These are phyloP conservation scores for Coturnix japonica DNA, from an alignment of 2,113 vertebrate species.

Conservation along the genomic window DNA sequence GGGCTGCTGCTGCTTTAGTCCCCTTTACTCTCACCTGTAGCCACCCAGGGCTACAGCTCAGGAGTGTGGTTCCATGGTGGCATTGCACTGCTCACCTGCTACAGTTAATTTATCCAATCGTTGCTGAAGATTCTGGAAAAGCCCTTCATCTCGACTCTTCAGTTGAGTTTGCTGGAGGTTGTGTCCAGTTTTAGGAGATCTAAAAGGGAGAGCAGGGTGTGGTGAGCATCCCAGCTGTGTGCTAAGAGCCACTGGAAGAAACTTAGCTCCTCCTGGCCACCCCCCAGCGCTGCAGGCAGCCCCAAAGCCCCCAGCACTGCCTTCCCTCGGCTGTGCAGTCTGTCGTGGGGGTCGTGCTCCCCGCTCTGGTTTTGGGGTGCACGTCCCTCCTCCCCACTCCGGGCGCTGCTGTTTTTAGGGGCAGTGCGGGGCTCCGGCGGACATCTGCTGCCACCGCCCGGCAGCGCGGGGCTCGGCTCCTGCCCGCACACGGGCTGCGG, in stretches of 20 bases:
- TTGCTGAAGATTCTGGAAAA: background rate
- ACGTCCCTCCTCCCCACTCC: accelerated
- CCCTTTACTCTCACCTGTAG: background rate
- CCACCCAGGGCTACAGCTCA: accelerated
- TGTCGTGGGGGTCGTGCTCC: accelerated
- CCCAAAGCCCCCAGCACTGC: background rate
- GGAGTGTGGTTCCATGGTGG: accelerated
- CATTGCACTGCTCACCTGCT: accelerated
- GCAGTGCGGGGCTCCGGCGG: background rate
- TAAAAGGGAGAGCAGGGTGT: background rate
- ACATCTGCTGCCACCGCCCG: slow-evolving; percentile 28
- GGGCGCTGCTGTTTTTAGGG: background rate
- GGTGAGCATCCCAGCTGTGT: background rate
- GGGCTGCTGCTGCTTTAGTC: background rate
- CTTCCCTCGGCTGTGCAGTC: background rate
- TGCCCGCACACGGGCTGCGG: background rate
- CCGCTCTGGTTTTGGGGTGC: background rate
- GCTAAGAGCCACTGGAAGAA: background rate
- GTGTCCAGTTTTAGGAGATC: background rate
- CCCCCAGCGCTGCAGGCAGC: background rate
- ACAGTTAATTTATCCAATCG: background rate
- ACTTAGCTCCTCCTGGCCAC: background rate
- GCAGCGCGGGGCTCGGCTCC: background rate
- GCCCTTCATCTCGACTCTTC: background rate
- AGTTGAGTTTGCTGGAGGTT: background rate